A percentile compares a stretch with the other conserved stretches of the same genome.
Evolutionary conservation across 2,113 vertebrate species (phyloP).

Genomic region (Eclectus roratus): DNA sequence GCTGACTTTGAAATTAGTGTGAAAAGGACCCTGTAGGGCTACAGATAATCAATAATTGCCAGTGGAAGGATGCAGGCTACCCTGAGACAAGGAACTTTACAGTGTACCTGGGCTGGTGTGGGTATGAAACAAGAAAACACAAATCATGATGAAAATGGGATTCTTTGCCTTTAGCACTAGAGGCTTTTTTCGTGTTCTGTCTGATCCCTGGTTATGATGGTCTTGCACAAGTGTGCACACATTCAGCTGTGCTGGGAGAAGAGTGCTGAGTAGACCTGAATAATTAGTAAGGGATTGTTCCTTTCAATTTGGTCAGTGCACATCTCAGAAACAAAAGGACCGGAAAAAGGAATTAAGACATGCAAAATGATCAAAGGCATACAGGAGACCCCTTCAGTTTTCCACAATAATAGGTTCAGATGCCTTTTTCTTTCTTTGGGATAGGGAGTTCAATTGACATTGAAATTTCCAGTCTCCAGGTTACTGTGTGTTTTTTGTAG

Average conservation of each 20-base stretch:
- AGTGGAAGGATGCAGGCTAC: neutral
- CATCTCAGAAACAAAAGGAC: neutral
- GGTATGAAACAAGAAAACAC: neutral
- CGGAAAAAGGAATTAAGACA: slow-evolving; percentile 4
- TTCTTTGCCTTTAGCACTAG: neutral
- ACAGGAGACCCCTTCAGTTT: neutral
- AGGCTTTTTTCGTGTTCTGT: neutral
- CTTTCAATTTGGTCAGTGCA: neutral
- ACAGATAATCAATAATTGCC: neutral
- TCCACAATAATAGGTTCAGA: neutral
- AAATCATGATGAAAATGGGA: accelerated
- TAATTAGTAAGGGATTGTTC: neutral
- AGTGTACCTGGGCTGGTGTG: neutral
- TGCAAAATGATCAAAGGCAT: slow-evolving; percentile 15
- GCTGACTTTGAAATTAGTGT: neutral
- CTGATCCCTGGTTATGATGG: neutral
- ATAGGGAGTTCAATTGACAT: neutral
- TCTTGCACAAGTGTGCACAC: neutral
- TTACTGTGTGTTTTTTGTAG: neutral
- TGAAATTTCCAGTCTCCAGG: slow-evolving; percentile 4
- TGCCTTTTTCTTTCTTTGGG: neutral
- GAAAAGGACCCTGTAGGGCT: neutral
- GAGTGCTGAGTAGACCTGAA: neutral
- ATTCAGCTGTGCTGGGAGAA: neutral
- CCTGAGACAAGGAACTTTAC: neutral